Base-by-base conservation (phyloP, 2,888 invertebrate species). In the Erynnis tages region DNA sequence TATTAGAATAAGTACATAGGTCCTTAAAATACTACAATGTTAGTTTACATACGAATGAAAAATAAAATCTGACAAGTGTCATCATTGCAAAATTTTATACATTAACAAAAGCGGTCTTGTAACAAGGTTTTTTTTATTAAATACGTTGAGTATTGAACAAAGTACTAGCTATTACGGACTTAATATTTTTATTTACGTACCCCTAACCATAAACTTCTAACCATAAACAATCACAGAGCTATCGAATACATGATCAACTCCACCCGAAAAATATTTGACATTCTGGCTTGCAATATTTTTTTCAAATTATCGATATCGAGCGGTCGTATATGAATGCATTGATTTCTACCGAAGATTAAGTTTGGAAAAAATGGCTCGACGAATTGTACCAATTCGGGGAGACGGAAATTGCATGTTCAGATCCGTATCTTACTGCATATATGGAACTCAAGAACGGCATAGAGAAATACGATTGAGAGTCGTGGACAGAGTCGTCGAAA, bases 331-430 rank as follows among this genome's bases (percentile, higher is more conserved):
- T 23, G 3, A n/a, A 11, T 4, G 16, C 34, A 34, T 49, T 41
- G 49, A 49, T 16, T 17, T 17, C 10, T 40, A 8, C 23, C 30
- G 38, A 49, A 34, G 34, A 23, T 23, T 14, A 41, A 49, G n/a
- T 25, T 32, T 7, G 5, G n/a, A 8, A 25, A 61, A 21, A 38
- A 80, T 85, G 82, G 55, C 81, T 14, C 69, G 73, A 1, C 74
- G 74, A 23, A 55, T 85, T 7, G 61, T 87, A 53, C 60, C 83
- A 8, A 87, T 87, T 27, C 66, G 73, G 2, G 87, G 86, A 1
- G 86, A 87, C 54, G 87, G 86, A 1, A 87, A 87, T 56, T 87
- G 86, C 60, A 67, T 87, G 59, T 87, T 86, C 56, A 72, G 86
- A 55, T 86, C 87, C 0, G 64, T 86, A 8, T 79, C 86, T 0